phyloP scores from a whole-genome alignment of 2,797 vertebrate genomes.

The Melanotaenia pygmaea region DNA sequence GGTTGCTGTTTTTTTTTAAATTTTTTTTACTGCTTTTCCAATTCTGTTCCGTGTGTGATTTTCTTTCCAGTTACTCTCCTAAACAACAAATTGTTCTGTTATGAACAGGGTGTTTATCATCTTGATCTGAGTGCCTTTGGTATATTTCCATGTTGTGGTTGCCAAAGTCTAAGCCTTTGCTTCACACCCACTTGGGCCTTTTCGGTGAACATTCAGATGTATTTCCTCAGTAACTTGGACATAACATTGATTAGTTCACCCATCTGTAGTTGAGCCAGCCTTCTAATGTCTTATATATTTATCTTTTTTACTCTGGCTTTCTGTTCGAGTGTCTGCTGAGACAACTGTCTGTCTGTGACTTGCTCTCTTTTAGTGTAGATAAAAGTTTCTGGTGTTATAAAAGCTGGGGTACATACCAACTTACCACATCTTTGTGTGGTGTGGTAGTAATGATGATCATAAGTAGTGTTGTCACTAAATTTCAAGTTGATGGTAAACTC shows the following conservation, averaged over 20 bases:
- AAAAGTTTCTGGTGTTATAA: conserved; percentile 1
- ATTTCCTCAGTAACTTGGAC: conserved; percentile 35
- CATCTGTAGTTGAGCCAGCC: conserved; percentile 37
- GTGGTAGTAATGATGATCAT: background rate
- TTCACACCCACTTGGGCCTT: conserved; percentile 22
- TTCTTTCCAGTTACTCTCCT: conserved; percentile 9
- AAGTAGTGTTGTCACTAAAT: background rate
- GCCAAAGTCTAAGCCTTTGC: conserved; percentile 39
- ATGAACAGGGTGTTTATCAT: conserved; percentile 39
- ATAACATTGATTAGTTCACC: conserved; percentile 39
- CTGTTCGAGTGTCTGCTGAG: conserved; percentile 12
- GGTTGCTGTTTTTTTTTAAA: background rate
- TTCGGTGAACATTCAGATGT: conserved; percentile 31
- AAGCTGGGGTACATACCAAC: background rate
- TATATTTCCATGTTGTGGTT: conserved; percentile 27
- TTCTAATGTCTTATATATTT: conserved; percentile 25
- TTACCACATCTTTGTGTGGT: background rate
- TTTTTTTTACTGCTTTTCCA: conserved; percentile 9
- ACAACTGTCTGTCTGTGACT: conserved; percentile 1
- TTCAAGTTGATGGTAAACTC: background rate
- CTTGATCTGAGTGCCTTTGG: conserved; percentile 43
- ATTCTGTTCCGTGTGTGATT: conserved; percentile 17
- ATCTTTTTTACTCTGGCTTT: conserved; percentile 15
- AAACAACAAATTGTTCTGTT: conserved; percentile 12
- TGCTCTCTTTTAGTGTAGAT: conserved; percentile 15